Evolutionary conservation across 2,797 vertebrate genomes (phyloP), one percentile per base, ranked within the genome.

Genomic region (Cryptoblepharus egeriae): DNA sequence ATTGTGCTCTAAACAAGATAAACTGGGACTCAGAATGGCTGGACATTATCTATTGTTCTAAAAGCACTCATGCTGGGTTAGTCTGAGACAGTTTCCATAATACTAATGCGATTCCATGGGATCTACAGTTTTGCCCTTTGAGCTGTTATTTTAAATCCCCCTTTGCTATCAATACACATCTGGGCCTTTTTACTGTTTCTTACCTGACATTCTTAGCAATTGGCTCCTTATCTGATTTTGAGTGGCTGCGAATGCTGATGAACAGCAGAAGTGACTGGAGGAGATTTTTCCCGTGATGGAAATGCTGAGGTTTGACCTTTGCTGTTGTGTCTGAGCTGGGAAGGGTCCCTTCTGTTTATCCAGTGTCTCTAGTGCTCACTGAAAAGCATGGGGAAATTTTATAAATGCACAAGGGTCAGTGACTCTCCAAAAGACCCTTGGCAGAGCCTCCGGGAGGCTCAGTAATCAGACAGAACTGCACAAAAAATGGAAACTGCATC

Each of bases 281-380:
- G 74, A 58, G 52, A 45, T 35, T 60, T 37, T 24, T 64, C 52
- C 65, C 39, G 3, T 28, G 55, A 37, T 67, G 45, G 72, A 30
- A 75, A 20, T 74, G 63, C 37, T 67, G 76, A 30, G 37, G 69
- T 18, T 61, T 74, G 63, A 78, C 55, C 85, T 87, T 70, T 73
- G 1, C 75, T 83, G 20, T 70, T 73, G 78, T 81, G 65, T 69
- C 58, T 70, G 16, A 35, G 49, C 64, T 82, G 76, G 71, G 71
- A 82, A 80, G 85, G 64, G 71, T 72, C 61, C 58, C 30, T 49
- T 87, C 30, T 87, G 77, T 86, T 86, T 86, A 86, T 76, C 42
- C 52, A 80, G 28, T 37, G 64, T 83, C 35, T 75, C 77, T 45
- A 30, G 30, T 1, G 37, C 28, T 75, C 58, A 65, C 24, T 71